Evolutionary conservation across 2,888 invertebrate genomes (phyloP), one percentile per base, ranked within the genome.

Genomic region (Dasypogon diadema): DNA sequence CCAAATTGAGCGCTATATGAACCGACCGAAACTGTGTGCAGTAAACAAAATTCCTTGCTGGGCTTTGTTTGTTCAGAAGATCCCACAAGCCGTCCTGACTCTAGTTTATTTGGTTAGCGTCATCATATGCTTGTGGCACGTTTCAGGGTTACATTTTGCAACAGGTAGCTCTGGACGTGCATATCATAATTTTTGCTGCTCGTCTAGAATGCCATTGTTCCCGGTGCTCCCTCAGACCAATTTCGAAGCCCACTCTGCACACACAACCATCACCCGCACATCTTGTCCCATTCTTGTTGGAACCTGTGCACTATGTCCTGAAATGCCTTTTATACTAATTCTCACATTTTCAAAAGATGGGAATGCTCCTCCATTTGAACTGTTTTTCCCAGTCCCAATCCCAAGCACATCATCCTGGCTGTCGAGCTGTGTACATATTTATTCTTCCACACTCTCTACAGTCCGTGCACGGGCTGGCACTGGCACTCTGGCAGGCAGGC

Each of bases 111-210:
- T 26, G 24, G 2, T 24, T 46, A 12, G 12, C 37, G 65, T 68
- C 65, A 48, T 46, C 48, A 22, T 16, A 46, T 48, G n/a, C 26
- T 24, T 46, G 8, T 34, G 26, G n/a, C 65, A 68, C 65, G 65
- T 68, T 24, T 24, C 48, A 12, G 48, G 26, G 65, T 68, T 48
- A 26, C 48, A 12, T 22, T 24, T 48, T 68, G 65, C 65, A 68
- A 68, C 65, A 68, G 65, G 65, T 68, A 37, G 12, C 24, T 68
- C 48, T 26, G 48, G 65, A 68, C 65, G 65, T 68, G 65, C 65
- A 68, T 68, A 48, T 68, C 14, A 65, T 65, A 65, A 68, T 68
- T 68, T 68, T 22, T 48, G 48, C 26, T 14, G 24, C 14, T 12
- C 48, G 22, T 48, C 48, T 22, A 14, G 10, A 10, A 22, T 42